Percentiles rank a stretch among this genome's conserved stretches.
Evolutionary conservation across 2,113 vertebrate genomes (phyloP).

Genomic region (Cariama cristata): DNA sequence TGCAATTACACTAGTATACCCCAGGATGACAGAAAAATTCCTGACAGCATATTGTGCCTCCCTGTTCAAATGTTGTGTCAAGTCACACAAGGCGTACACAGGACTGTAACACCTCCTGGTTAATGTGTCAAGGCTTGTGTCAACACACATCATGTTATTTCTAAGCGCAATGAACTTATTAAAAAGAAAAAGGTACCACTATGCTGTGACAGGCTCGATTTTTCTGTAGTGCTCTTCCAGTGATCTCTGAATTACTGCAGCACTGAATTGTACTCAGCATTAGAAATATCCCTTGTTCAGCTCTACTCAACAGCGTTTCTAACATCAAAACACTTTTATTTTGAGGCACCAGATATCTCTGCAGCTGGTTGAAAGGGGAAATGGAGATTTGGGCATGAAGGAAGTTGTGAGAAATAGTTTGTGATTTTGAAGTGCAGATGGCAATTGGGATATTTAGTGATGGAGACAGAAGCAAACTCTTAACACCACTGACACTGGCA

Average conservation of each 20-base stretch:
- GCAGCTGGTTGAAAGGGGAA: not conserved
- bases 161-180: not conserved
- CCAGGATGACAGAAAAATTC: not conserved
- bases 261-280: not conserved
- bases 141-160: not conserved
- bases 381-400: not conserved
- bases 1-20: not conserved
- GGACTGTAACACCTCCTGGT: not conserved
- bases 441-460: not conserved
- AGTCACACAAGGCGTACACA: not conserved
- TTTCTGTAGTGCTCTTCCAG: not conserved
- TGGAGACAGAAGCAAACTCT: not conserved
- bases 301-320: not conserved
- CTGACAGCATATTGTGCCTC: not conserved
- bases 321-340: not conserved
- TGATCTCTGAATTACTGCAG: not conserved
- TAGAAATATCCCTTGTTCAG: not conserved
- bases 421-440: conserved; percentile 1
- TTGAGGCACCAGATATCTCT: not conserved
- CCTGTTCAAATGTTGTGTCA: conserved; percentile 9
- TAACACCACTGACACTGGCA: not conserved
- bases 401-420: not conserved
- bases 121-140: conserved; percentile 27
- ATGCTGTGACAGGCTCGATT: not conserved
- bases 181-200: not conserved